Base-by-base conservation (phyloP, 2,113 vertebrate genomes). In the human (Homo sapiens) region DNA sequence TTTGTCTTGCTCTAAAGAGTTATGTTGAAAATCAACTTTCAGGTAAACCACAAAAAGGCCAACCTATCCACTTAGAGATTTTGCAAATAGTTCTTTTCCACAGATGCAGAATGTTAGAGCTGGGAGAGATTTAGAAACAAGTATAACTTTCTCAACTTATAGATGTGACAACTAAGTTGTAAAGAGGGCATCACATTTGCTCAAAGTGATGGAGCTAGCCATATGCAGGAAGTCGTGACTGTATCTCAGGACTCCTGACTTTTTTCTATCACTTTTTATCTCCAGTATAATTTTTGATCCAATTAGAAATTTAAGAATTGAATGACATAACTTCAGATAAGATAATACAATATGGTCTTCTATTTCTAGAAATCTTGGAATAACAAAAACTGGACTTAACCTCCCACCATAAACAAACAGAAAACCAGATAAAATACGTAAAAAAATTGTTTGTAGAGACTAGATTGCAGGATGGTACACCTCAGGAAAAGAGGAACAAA, bases 1-100 rank as follows among this genome's bases (percentile, higher is more conserved):
- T 87, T 82, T 83, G 35, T 92, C 52, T 91, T 87, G n/a, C 18
- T 90, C 25, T 97, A 57, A 89, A 76, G 23, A 95, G 11, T 72
- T 23, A 73, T 94, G 59, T 57, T 72, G 52, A 94, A 96, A 95
- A 92, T 92, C 20, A 55, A 45, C 43, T 95, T 84, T 89, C 83
- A 96, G 57, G 80, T 75, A 92, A 89, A 85, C 16, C 35, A 3
- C 57, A 92, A 66, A 93, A 73, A 72, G 90, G 45, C 43, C 57
- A 93, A 61, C 2, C 25, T 48, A 72, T 66, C 18, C 72, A 52
- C 61, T 73, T 68, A 76, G 92, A 81, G 32, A 68, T 70, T 40
- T 84, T 66, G 61, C 25, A 89, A 93, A 80, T 84, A 10, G 38
- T 89, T 90, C 64, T 93, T 38, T 90, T 73, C 2, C 14, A 64